phyloP scores from a whole-genome alignment of 2,888 invertebrate genomes.

The Agrilus mali region DNA sequence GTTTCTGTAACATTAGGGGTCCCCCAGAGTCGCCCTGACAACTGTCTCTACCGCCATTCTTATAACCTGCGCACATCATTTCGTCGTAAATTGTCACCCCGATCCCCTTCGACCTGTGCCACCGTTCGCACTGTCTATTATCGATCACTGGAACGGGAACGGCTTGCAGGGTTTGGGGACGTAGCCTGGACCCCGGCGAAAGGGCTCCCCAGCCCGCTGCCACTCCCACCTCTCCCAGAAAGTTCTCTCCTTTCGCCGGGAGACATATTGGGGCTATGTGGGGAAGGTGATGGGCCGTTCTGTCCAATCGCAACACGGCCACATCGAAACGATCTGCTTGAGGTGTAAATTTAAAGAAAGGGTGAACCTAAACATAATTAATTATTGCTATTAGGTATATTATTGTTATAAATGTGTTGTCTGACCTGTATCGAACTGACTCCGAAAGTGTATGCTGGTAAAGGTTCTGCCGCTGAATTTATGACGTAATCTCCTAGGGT shows the following conservation, averaged over 20 bases:
- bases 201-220: constrained; percentile 91
- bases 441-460: constrained; percentile 85
- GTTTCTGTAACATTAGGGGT: constrained; percentile 77
- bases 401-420: not conserved
- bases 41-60: constrained; percentile 74
- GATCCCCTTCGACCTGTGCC: constrained; percentile 64
- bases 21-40: constrained; percentile 77
- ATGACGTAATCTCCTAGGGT: constrained; percentile 89
- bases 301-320: constrained; percentile 74
- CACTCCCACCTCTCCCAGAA: constrained; percentile 83
- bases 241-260: constrained; percentile 80
- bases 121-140: constrained; percentile 60
- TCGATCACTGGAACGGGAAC: constrained; percentile 90
- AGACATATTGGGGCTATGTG: constrained; percentile 86
- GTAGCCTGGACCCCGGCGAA: constrained; percentile 67
- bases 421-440: constrained; percentile 76
- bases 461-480: constrained; percentile 81
- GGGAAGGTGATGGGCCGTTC: constrained; percentile 82
- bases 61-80: constrained; percentile 90
- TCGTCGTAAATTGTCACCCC: constrained; percentile 87
- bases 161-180: constrained; percentile 82
- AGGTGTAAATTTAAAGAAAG: constrained; percentile 85
- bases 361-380: constrained; percentile 56
- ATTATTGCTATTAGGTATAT: constrained; percentile 2
- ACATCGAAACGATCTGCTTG: constrained; percentile 87